A percentile compares a stretch with the other conserved stretches of the same genome.
Conservation (phyloP, 1,140 invertebrate species). For the Diorhabda elongata region DNA sequence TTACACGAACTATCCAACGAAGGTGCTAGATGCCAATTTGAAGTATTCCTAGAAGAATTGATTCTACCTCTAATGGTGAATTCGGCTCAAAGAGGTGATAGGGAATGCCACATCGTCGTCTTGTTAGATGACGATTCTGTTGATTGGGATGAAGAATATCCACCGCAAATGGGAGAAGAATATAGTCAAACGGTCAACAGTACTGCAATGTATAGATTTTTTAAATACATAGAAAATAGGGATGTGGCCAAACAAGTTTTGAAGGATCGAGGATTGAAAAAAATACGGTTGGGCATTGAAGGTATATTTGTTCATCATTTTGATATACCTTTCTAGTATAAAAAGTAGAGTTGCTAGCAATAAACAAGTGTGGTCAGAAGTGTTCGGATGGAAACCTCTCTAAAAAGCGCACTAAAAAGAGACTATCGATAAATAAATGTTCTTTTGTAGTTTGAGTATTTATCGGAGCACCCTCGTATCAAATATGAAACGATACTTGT, state of each 20-base stretch:
- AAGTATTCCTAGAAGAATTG: slow-evolving; percentile 90
- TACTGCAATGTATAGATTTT: slow-evolving; percentile 94
- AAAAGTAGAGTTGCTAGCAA: too few relatives aligned
- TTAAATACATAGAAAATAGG: slow-evolving; percentile 99
- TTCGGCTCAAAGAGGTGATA: slow-evolving; percentile 84
- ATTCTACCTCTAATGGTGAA: slow-evolving; percentile 96
- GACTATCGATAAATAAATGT: too few relatives aligned
- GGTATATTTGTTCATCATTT: slow-evolving; percentile 44
- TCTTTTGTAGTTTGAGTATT: too few relatives aligned
- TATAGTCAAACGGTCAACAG: slow-evolving; percentile 92
- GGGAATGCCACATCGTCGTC: slow-evolving; percentile 92
- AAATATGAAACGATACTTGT: too few relatives aligned
- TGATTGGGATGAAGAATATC: slow-evolving; percentile 98
- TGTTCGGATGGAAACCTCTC: too few relatives aligned
- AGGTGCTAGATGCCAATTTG: slow-evolving; percentile 94
- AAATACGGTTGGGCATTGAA: slow-evolving; percentile 98
- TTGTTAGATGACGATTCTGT: slow-evolving; percentile 93
- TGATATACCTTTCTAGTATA: background rate
- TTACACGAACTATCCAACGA: slow-evolving; percentile 98
- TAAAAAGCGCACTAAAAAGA: too few relatives aligned
- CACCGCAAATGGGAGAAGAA: slow-evolving; percentile 98
- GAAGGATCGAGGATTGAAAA: slow-evolving; percentile 97
- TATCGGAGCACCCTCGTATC: too few relatives aligned
- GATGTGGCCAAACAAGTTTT: slow-evolving; percentile 99
- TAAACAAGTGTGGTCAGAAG: too few relatives aligned